Conservation (phyloP, 2,797 vertebrate species). For the Danionella dracula region DNA sequence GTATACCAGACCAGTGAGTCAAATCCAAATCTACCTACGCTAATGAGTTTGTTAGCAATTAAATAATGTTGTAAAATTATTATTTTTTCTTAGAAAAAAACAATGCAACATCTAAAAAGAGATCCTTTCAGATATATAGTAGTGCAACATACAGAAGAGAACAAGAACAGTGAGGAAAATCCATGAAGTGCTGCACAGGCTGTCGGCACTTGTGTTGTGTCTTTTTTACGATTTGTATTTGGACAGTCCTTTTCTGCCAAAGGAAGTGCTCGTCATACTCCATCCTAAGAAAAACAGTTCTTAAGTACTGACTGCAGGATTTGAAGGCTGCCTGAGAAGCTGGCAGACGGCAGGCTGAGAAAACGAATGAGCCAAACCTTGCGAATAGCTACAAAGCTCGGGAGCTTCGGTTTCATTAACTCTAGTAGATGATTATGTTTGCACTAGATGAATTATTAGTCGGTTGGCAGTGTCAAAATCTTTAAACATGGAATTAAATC, state of each 20-base stretch:
- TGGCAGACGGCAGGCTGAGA: neutral
- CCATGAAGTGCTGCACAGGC: neutral
- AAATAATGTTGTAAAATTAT: no score
- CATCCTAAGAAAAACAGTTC: neutral
- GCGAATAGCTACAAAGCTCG: neutral
- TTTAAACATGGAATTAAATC: no score
- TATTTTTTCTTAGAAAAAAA: no score
- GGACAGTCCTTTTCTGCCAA: neutral
- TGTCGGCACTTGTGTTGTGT: constrained; percentile 19
- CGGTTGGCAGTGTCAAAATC: neutral
- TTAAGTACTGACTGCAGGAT: neutral
- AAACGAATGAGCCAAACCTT: neutral
- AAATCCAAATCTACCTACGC: no score
- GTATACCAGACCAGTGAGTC: no score
- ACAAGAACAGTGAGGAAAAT: neutral
- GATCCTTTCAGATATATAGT: no score
- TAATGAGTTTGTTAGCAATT: no score
- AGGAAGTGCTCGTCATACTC: constrained; percentile 15
- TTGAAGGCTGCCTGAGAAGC: neutral
- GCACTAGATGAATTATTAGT: neutral
- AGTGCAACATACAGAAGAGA: no score
- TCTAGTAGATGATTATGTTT: neutral
- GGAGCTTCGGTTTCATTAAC: neutral
- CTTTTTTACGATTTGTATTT: constrained; percentile 27
- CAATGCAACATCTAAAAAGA: no score